Base-by-base conservation (phyloP, 2,113 vertebrate species). In the Saccopteryx bilineata region DNA sequence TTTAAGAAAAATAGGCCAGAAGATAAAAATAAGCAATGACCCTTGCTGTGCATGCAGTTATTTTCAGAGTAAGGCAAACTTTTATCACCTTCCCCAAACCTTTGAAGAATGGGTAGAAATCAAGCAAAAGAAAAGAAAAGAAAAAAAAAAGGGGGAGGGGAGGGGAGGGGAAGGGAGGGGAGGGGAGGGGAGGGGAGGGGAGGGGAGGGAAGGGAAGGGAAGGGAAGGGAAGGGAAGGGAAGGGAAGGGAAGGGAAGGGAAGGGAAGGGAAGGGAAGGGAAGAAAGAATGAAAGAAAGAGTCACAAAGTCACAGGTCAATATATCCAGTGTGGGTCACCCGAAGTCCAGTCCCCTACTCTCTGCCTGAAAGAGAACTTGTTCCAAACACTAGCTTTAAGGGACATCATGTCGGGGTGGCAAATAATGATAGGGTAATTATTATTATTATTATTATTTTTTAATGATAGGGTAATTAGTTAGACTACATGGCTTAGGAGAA, bases 11-110 rank as follows among this genome's bases (percentile, higher is more conserved):
- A 94, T 87, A 93, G 96, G 86, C 33, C 56, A 66, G 68, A 65
- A 80, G 86, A 81, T 78, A 91, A 95, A 97, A 97, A 96, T 93
- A 88, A 96, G 50, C 63, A 85, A 91, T 80, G 54, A 69, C 60
- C 31, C 69, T 76, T 76, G 56, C 7, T 87, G 46, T 66, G 33
- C 39, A 58, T 48, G 28, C 15, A 93, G 83, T 93, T 94, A 81
- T 93, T 94, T 92, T 91, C 84, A 76, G 82, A 92, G 78, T 78
- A 92, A 93, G 31, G 60, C n/a, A 87, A 89, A 5, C 58, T 92
- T 93, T 95, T 39, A 79, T n/a, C 72, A 82, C 21, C 56, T 68
- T 93, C 19, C 23, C 11, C 39, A 87, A 78, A 94, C 4, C 17
- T 87, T 72, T 89, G 33, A 90, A 74, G 63, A 89, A 89, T 26